Conservation (phyloP, 2,797 vertebrate species). For the Anguilla marmorata region DNA sequence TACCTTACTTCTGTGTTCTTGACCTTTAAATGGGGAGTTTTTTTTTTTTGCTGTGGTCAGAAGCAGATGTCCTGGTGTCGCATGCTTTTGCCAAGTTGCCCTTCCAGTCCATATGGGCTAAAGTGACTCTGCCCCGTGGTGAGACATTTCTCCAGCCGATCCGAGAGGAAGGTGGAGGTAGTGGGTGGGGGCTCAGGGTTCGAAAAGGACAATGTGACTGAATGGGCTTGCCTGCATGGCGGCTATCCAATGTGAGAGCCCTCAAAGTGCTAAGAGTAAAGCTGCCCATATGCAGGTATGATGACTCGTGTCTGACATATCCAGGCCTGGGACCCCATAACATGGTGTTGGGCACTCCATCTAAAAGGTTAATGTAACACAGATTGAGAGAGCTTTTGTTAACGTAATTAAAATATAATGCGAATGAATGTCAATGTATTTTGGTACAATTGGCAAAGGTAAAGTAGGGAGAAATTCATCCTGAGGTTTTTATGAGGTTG, state of each 20-base stretch:
- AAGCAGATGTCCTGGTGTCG: neutral
- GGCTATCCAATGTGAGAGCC: neutral
- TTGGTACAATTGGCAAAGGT: too few species aligned
- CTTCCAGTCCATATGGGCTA: neutral
- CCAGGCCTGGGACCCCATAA: too few species aligned
- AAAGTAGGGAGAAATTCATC: too few species aligned
- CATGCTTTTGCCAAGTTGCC: neutral
- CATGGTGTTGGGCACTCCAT: too few species aligned
- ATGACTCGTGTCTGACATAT: neutral
- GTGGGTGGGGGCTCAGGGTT: neutral
- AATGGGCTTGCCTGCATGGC: neutral
- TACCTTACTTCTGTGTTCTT: neutral
- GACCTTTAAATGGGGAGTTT: neutral
- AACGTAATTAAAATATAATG: too few species aligned
- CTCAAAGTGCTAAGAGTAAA: neutral
- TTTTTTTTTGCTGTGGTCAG: neutral
- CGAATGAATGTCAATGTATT: too few species aligned
- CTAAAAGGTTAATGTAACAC: too few species aligned
- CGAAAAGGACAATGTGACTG: too few species aligned
- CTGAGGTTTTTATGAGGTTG: neutral
- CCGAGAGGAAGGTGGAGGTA: neutral
- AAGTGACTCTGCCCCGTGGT: neutral
- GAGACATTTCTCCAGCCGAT: neutral
- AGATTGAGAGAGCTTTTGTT: too few species aligned
- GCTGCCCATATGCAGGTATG: neutral